Conservation (phyloP, 2,888 invertebrate species). For the Trisateles emortualis region DNA sequence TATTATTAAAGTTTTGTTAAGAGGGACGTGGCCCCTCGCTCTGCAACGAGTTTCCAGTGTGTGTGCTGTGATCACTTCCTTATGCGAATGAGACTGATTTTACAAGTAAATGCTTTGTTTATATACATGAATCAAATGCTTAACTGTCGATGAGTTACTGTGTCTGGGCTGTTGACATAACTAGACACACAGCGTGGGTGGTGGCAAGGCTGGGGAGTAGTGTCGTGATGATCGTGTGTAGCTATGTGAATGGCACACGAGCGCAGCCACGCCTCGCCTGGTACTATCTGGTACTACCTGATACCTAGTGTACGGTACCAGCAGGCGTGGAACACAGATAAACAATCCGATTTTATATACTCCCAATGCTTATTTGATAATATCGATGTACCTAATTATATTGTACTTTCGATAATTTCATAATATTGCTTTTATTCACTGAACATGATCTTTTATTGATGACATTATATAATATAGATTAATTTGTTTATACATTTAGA, state of each 20-base stretch:
- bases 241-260: conserved; percentile 31
- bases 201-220: conserved; percentile 10
- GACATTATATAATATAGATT: conserved; percentile 79
- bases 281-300: no score
- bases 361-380: conserved; percentile 68
- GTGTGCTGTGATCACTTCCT: conserved; percentile 86
- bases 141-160: conserved; percentile 55
- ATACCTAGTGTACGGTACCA: conserved; percentile 7
- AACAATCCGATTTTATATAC: conserved; percentile 65
- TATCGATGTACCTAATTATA: conserved; percentile 68
- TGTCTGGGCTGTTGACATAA: conserved; percentile 45
- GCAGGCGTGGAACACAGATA: conserved; percentile 37
- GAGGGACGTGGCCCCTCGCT: conserved; percentile 79
- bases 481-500: conserved; percentile 82
- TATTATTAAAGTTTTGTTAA: conserved; percentile 78
- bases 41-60: conserved; percentile 85
- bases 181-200: conserved; percentile 13
- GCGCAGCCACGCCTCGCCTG: conserved; percentile 4
- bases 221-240: conserved; percentile 4
- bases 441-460: conserved; percentile 79
- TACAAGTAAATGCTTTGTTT: conserved; percentile 82
- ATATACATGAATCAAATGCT: conserved; percentile 72
- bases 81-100: conserved; percentile 87
- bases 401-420: conserved; percentile 65
- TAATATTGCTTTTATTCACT: conserved; percentile 69